Conservation (phyloP, 1,140 invertebrate genomes). For the Drosophila burlai region DNA sequence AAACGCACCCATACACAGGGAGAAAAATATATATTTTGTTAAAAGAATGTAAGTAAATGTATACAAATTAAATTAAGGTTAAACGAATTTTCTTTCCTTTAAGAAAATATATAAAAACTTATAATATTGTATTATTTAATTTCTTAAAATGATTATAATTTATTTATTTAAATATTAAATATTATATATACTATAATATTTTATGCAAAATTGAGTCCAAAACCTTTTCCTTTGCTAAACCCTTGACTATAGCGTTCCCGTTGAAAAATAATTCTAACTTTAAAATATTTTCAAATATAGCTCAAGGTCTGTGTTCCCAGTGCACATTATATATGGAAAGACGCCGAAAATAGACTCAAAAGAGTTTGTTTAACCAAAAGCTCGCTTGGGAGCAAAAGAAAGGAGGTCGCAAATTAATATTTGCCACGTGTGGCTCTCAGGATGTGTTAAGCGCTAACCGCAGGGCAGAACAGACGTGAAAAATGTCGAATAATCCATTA, state of each 20-base stretch:
- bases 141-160: too few species aligned
- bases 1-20: neutral
- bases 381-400: neutral
- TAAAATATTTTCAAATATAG: too few species aligned
- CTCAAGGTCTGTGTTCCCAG: neutral
- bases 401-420: constrained; percentile 67
- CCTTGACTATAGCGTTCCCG: too few species aligned
- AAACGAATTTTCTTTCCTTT: neutral
- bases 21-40: neutral
- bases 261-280: too few species aligned
- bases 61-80: too few species aligned
- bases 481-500: constrained; percentile 75
- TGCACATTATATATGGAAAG: neutral
- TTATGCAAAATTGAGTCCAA: too few species aligned
- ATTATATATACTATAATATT: too few species aligned
- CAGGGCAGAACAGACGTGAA: constrained; percentile 48
- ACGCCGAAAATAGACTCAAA: constrained; percentile 27
- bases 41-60: neutral
- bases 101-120: too few species aligned
- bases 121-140: too few species aligned
- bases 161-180: too few species aligned
- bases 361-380: constrained; percentile 15
- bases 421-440: constrained; percentile 63
- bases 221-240: too few species aligned
- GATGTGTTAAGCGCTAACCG: constrained; percentile 52